Conservation (phyloP, 92 coral and sea anemone species). For the Parazoanthus swiftii region DNA sequence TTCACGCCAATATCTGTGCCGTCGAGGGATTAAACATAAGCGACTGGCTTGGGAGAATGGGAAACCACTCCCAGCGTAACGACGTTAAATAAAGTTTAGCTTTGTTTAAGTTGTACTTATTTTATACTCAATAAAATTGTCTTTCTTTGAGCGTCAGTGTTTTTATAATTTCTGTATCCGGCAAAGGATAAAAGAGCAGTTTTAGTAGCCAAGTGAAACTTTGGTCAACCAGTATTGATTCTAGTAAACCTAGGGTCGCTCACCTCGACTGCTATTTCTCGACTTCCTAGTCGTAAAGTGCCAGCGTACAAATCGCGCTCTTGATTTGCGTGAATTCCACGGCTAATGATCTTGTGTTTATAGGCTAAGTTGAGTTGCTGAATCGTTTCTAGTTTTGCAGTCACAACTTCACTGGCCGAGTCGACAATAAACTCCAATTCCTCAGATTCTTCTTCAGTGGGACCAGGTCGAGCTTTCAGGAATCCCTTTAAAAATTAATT, state of each 20-base stretch:
- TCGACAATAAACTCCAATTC: constrained; percentile 66
- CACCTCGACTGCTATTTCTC: constrained; percentile 79
- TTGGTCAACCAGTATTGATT: background rate
- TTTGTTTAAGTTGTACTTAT: background rate
- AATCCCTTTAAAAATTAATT: constrained; percentile 27
- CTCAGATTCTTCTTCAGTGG: constrained; percentile 39
- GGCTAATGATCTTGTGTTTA: constrained; percentile 56
- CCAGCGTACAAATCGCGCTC: constrained; percentile 63
- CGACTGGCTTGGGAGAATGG: no score
- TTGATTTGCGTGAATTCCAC: constrained; percentile 62
- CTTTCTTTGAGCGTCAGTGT: background rate
- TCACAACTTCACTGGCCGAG: constrained; percentile 90
- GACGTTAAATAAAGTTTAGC: no score
- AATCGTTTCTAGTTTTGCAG: constrained; percentile 48
- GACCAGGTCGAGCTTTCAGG: constrained; percentile 25
- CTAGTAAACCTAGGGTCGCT: background rate
- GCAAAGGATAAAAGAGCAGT: no score
- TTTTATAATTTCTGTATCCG: background rate
- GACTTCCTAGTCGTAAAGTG: constrained; percentile 54
- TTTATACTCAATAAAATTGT: background rate
- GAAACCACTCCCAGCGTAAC: no score
- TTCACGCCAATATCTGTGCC: no score
- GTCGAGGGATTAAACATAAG: no score
- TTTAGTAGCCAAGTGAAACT: background rate
- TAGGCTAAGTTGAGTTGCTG: constrained; percentile 40